Conservation (phyloP, 2,888 invertebrate species). For the Andricus quercusramuli region DNA sequence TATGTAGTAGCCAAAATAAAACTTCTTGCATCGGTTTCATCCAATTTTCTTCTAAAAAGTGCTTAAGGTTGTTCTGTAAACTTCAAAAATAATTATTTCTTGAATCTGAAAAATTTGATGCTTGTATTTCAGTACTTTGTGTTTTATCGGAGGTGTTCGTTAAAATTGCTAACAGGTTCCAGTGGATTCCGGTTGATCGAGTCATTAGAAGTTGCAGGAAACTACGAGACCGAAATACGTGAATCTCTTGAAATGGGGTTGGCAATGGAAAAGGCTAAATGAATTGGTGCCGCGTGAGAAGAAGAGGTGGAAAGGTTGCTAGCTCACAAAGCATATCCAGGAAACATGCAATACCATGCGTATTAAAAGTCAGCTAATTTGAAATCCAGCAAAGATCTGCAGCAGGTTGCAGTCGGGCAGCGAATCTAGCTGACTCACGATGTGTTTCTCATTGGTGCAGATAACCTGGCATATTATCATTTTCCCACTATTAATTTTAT, state of each 20-base stretch:
- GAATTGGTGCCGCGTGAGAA: not conserved
- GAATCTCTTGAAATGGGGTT: not conserved
- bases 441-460: not conserved
- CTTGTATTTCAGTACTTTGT: not conserved
- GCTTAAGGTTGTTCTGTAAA: no score
- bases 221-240: not conserved
- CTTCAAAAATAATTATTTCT: no score
- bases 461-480: not conserved
- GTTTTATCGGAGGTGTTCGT: not conserved
- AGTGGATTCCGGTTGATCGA: not conserved
- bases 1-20: no score
- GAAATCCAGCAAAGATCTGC: not conserved
- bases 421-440: not conserved
- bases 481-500: not conserved
- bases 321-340: not conserved
- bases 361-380: not conserved
- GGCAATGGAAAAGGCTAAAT: not conserved
- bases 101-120: no score
- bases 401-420: no score
- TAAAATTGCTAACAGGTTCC: not conserved
- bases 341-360: not conserved
- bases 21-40: no score
- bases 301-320: not conserved
- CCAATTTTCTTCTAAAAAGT: no score
- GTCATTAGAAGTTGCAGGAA: conserved; percentile 7